phyloP scores from a whole-genome alignment of 2,888 invertebrate genomes.

The Phoenoteleia sp. region DNA sequence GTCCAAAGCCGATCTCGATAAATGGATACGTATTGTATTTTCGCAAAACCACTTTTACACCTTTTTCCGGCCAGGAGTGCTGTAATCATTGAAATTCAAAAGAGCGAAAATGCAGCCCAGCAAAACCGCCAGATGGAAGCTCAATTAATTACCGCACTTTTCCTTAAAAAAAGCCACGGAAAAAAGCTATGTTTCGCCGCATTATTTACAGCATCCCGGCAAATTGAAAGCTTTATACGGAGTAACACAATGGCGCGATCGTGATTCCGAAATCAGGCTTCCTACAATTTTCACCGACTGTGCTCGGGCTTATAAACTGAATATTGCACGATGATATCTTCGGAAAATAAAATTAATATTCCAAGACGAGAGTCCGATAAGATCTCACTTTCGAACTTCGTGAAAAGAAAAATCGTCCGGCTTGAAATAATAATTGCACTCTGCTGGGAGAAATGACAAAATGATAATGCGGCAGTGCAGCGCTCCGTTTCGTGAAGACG shows the following conservation, averaged over 20 bases:
- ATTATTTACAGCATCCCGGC: neutral
- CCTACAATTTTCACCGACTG: constrained; percentile 12
- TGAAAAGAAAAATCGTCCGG: constrained; percentile 18
- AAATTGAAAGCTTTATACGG: constrained; percentile 9
- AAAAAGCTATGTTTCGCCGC: constrained; percentile 19
- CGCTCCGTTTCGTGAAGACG: no score
- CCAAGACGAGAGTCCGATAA: constrained; percentile 18
- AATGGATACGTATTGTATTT: constrained; percentile 65
- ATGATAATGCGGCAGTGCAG: constrained; percentile 39
- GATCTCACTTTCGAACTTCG: constrained; percentile 41
- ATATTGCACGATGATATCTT: constrained; percentile 43
- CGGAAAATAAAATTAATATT: constrained; percentile 60
- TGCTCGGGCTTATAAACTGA: constrained; percentile 10
- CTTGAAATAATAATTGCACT: constrained; percentile 60
- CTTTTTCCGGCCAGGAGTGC: constrained; percentile 64
- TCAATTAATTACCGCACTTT: constrained; percentile 63
- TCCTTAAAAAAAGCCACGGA: neutral
- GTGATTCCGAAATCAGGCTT: constrained; percentile 16
- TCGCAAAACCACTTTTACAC: constrained; percentile 58
- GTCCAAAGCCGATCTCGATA: constrained; percentile 54
- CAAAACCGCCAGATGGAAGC: constrained; percentile 52
- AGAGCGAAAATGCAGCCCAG: constrained; percentile 41
- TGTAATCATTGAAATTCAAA: constrained; percentile 67
- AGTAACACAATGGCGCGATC: constrained; percentile 25
- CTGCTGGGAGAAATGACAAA: constrained; percentile 49